phyloP scores from a whole-genome alignment of 1,140 invertebrate genomes.

The Helicorthomorpha holstii region DNA sequence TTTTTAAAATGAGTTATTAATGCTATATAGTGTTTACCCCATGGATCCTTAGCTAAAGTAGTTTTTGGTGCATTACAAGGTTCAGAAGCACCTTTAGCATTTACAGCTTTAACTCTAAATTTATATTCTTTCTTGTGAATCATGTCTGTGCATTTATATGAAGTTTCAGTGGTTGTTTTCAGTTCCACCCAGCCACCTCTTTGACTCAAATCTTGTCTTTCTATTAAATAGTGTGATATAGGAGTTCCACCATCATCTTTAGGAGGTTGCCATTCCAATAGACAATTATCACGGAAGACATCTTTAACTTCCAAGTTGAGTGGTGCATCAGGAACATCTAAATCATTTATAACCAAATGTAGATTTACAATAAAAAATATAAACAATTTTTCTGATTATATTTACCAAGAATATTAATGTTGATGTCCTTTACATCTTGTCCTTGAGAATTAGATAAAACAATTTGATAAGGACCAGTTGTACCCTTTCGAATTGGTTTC shows the following conservation, averaged over 20 bases:
- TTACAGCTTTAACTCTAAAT: conserved; percentile 87
- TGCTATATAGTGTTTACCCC: conserved; percentile 44
- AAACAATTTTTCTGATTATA: too few species aligned
- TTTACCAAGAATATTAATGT: conserved; percentile 67
- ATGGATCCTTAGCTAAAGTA: conserved; percentile 90
- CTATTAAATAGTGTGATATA: conserved; percentile 79
- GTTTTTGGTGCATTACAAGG: conserved; percentile 68
- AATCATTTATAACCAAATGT: too few species aligned
- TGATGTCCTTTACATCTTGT: conserved; percentile 64
- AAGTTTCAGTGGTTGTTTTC: conserved; percentile 50
- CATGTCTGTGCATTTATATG: conserved; percentile 74
- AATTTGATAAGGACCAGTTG: conserved; percentile 66
- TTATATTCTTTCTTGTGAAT: conserved; percentile 76
- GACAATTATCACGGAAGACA: conserved; percentile 78
- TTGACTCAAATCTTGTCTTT: conserved; percentile 77
- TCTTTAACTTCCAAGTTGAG: conserved; percentile 78
- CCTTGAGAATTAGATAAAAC: conserved; percentile 73
- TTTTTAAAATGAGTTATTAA: neutral
- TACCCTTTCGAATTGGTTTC: conserved; percentile 55
- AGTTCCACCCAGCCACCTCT: conserved; percentile 75
- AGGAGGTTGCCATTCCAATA: conserved; percentile 77
- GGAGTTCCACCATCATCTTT: conserved; percentile 85
- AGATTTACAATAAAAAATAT: too few species aligned
- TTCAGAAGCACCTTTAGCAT: conserved; percentile 60
- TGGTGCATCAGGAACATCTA: conserved; percentile 70